Base-by-base conservation (phyloP, 53 echinoderm and acorn worm species). In the Apostichopus leukothele region DNA sequence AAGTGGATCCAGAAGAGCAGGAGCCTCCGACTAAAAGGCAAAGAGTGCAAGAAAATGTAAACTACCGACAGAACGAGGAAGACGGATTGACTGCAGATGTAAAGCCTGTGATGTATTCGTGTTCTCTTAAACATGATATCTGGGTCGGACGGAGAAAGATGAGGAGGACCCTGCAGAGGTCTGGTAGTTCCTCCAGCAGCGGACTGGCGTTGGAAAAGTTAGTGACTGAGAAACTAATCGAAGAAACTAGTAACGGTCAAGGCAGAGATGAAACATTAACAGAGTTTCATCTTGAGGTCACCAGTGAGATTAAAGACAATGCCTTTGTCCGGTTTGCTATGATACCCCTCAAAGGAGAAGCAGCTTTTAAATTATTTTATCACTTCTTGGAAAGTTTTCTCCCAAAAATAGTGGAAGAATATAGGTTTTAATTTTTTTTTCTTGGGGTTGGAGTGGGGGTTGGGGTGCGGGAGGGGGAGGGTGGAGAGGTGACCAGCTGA, bases 61-160 rank as follows among this genome's bases (percentile, higher is more conserved):
- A 18, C 27, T 50, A 14, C 66, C 71, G 20, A 20, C 67, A 50
- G 23, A 20, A 79, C 52, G 79, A 73, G 10, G 71, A 57, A 20
- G 88, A 52, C 27, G 63, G 22, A 23, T 55, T 55, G 6, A 9
- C 39, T 13, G 66, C 39, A 6, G 50, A 39, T 67, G 14, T 57
- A 39, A 39, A 39, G 21, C 50, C 50, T 50, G n/a, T 59, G 19
- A 90, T 21, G 54, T 63, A 53, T 1, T 51, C 86, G 9, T 71
- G 79, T 13, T 93, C 94, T 12, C 73, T 92, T 14, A 84, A 68
- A 18, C 93, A 96, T 25, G 92, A 86, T 53, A 90, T 99, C 9
- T 99, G 99, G 99, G 27, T 94, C 6, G 99, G 99, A 8, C 74
- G 99, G 26, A 90, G 99, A 52, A 99, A 94, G 67, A 88, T 93